phyloP scores from a whole-genome alignment of 2,797 vertebrate species.

The Spheniscus humboldti region DNA sequence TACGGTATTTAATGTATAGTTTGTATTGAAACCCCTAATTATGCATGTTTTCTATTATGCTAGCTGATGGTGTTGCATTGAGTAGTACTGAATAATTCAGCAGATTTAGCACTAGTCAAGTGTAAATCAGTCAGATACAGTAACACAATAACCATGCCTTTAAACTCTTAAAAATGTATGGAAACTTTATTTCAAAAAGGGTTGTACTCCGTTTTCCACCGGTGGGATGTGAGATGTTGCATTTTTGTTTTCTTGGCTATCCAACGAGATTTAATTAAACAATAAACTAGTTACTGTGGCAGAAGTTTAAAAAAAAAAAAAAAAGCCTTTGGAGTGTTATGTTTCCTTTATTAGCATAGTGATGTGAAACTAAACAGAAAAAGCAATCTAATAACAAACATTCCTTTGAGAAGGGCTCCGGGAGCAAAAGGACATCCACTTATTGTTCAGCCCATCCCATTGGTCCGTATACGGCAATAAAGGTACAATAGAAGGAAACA shows the following conservation, averaged over 20 bases:
- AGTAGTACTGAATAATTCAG: conserved; percentile 74
- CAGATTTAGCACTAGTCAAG: conserved; percentile 67
- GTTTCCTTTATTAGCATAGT: conserved; percentile 77
- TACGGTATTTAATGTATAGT: conserved; percentile 59
- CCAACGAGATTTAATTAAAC: conserved; percentile 62
- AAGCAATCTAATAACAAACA: conserved; percentile 80
- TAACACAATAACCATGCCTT: conserved; percentile 68
- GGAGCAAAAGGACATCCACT: conserved; percentile 83
- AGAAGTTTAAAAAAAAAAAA: not conserved
- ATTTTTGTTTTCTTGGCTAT: conserved; percentile 41
- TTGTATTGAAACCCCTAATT: conserved; percentile 47
- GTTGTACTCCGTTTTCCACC: not conserved
- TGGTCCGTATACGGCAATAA: conserved; percentile 81
- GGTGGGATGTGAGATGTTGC: conserved; percentile 16
- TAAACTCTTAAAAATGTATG: conserved; percentile 60
- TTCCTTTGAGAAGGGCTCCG: conserved; percentile 78
- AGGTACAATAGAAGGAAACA: conserved; percentile 84
- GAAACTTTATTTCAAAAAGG: conserved; percentile 53
- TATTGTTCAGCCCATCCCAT: conserved; percentile 81
- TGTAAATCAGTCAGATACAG: conserved; percentile 72
- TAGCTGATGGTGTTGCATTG: conserved; percentile 62
- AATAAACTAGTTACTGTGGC: conserved; percentile 47
- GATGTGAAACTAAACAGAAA: conserved; percentile 78
- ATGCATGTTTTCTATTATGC: conserved; percentile 67
- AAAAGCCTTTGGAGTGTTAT: conserved; percentile 60